Evolutionary conservation across 2,113 vertebrate genomes (phyloP).

Genomic region (Spheniscus mendiculus): DNA sequence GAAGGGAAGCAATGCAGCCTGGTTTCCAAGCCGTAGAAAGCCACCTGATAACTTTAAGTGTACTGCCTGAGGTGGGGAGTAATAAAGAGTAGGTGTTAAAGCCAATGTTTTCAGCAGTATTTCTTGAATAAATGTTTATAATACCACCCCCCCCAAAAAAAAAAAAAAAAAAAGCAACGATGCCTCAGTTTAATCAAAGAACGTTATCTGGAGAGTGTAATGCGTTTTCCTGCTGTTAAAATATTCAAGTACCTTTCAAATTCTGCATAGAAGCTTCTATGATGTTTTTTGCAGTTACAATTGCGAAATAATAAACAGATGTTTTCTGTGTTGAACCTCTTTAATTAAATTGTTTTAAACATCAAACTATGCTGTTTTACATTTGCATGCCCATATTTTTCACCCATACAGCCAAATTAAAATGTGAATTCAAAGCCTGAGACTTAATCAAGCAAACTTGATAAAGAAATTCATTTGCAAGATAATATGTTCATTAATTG

Average conservation of each 20-base stretch:
- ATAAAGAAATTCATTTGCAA: background rate
- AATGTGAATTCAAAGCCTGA: background rate
- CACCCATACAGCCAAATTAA: background rate
- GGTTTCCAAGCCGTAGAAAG: background rate
- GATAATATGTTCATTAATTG: background rate
- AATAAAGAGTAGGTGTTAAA: background rate
- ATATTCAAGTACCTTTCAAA: background rate
- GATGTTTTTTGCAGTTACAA: background rate
- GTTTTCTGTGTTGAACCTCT: background rate
- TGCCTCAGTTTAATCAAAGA: background rate
- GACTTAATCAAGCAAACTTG: background rate
- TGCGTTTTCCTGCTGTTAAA: background rate
- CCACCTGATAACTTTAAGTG: background rate
- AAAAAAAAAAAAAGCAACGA: no score
- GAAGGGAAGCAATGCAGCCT: background rate
- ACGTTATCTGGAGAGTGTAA: background rate
- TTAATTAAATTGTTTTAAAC: background rate
- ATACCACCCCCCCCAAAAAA: background rate
- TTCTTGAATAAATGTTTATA: background rate
- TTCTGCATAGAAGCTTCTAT: background rate
- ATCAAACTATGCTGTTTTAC: background rate
- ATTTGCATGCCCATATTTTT: background rate
- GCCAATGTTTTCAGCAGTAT: background rate
- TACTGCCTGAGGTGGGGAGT: background rate
- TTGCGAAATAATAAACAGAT: background rate